Base-by-base conservation (phyloP, 2,888 invertebrate species). In the Volucella inanis region DNA sequence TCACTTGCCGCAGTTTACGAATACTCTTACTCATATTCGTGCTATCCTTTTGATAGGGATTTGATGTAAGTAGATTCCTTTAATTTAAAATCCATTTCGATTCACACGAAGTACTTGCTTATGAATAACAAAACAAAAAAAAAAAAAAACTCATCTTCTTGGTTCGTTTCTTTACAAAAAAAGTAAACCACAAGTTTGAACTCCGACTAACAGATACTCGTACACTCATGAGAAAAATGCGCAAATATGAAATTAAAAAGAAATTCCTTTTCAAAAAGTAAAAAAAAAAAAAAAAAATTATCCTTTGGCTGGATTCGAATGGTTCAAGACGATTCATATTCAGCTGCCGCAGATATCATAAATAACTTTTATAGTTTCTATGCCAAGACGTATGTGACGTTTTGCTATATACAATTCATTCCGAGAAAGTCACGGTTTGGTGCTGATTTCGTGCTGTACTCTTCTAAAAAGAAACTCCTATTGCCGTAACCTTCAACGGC, bases 361-460 rank as follows among this genome's bases (percentile, higher is more conserved):
- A 87, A 87, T 87, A 83, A 83, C 64, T 87, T 87, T 87, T 87
- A 87, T 87, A 61, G 76, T 52, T 70, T 3, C 55, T 65, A 52
- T 49, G 71, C 41, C 43, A 31, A 31, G 31, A 31, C 31, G 4
- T 31, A 79, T 55, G 76, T 49, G 52, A 49, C 52, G 64, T 59
- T 77, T 47, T n/a, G 31, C 4, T 68, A 49, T 67, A n/a, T 15
- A 12, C n/a, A 18, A 18, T 18, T 1, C 1, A 18, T 18, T 2
- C 1, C 18, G 18, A 18, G 18, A 18, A 18, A 18, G 18, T 18
- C 18, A 18, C 18, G 1, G 18, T 18, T 18, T 18, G 18, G n/a
- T n/a, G n/a, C n/a, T n/a, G n/a, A n/a, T n/a, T n/a, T n/a, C n/a
- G n/a, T n/a, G n/a, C n/a, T n/a, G n/a, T n/a, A n/a, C n/a, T 22